Evolutionary conservation across 1,140 invertebrate genomes (phyloP).

Genomic region (Semibalanus balanoides): DNA sequence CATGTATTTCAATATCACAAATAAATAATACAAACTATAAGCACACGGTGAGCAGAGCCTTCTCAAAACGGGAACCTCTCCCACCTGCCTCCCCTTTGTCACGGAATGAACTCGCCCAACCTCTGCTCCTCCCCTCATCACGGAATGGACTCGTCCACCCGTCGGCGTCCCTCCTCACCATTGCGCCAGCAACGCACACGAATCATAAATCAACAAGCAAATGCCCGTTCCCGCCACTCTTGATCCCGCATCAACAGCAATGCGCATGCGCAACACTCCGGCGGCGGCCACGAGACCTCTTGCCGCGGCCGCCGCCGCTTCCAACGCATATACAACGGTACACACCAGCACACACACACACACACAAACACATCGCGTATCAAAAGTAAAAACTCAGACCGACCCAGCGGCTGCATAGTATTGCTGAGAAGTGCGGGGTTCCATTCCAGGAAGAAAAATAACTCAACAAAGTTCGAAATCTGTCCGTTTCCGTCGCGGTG

Average conservation of each 20-base stretch:
- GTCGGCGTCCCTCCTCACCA: too few species aligned
- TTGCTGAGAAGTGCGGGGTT: too few species aligned
- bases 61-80: not conserved
- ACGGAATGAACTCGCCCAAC: too few species aligned
- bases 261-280: not conserved
- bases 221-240: not conserved
- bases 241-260: not conserved
- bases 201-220: not conserved
- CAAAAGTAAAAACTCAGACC: not conserved
- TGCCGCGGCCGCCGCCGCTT: too few species aligned
- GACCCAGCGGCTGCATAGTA: not conserved
- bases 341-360: not conserved
- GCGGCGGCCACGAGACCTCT: too few species aligned
- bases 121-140: too few species aligned
- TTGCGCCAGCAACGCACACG: not conserved
- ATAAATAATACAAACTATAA: not conserved
- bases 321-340: not conserved
- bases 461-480: too few species aligned
- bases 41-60: not conserved
- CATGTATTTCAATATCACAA: not conserved
- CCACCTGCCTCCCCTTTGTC: too few species aligned
- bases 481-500: too few species aligned
- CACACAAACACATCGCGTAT: not conserved
- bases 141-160: too few species aligned
- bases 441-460: too few species aligned